Evolutionary conservation across 2,888 invertebrate species (phyloP).

Genomic region (Altica lythri): DNA sequence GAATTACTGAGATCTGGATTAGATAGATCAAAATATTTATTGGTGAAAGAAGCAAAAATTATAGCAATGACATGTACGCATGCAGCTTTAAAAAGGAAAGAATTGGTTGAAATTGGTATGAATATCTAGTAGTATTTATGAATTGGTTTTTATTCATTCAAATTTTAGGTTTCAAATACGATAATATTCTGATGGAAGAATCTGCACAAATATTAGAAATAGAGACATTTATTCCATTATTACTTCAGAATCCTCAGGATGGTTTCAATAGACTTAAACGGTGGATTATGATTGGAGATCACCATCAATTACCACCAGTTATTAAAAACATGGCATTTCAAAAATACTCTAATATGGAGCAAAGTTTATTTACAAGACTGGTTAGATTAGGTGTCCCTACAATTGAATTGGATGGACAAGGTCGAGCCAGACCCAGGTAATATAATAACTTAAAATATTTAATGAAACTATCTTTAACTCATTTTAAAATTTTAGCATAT

Average conservation of each 20-base stretch:
- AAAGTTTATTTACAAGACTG: conserved; percentile 95
- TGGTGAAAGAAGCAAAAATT: conserved; percentile 98
- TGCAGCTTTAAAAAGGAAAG: conserved; percentile 94
- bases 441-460: not conserved
- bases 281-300: conserved; percentile 99
- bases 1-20: conserved; percentile 93
- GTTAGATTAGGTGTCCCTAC: conserved; percentile 96
- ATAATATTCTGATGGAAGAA: conserved; percentile 99
- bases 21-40: conserved; percentile 93
- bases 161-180: conserved; percentile 84
- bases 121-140: not conserved
- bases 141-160: not conserved
- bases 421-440: conserved; percentile 88
- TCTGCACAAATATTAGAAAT: conserved; percentile 99
- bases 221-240: conserved; percentile 97
- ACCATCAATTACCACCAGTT: conserved; percentile 98
- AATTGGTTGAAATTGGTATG: conserved; percentile 89
- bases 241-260: conserved; percentile 98
- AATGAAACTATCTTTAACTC: too few relatives aligned
- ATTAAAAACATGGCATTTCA: conserved; percentile 99
- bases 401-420: conserved; percentile 96
- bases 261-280: conserved; percentile 94
- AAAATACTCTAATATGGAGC: conserved; percentile 99
- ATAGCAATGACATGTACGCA: conserved; percentile 99
- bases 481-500: conserved; percentile 81